Evolutionary conservation across 2,113 vertebrate genomes (phyloP).

Genomic region (Kryptolebias marmoratus): DNA sequence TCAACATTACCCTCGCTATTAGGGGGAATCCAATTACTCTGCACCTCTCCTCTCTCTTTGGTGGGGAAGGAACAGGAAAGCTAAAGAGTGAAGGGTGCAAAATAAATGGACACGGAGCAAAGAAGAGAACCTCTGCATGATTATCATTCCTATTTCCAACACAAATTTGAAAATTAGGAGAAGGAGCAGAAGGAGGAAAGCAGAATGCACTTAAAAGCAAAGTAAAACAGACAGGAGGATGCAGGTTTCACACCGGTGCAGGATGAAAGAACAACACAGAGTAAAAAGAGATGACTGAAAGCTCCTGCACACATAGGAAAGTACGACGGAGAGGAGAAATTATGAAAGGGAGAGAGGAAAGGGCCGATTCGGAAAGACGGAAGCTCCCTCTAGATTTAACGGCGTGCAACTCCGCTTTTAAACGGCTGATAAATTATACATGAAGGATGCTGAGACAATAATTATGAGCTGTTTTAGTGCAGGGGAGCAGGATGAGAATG

Average conservation of each 20-base stretch:
- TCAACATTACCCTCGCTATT: constrained; percentile 85
- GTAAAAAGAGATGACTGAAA: constrained; percentile 41
- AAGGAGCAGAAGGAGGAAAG: constrained; percentile 36
- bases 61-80: constrained; percentile 56
- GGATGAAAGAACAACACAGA: constrained; percentile 24
- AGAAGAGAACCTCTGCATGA: constrained; percentile 54
- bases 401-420: constrained; percentile 78
- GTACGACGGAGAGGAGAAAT: constrained; percentile 10
- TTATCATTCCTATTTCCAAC: constrained; percentile 57
- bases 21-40: constrained; percentile 82
- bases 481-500: constrained; percentile 56
- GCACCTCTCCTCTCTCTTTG: constrained; percentile 69
- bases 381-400: constrained; percentile 75
- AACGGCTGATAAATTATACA: constrained; percentile 81
- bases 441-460: constrained; percentile 79
- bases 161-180: constrained; percentile 66
- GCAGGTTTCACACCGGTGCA: constrained; percentile 22
- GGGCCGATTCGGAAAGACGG: constrained; percentile 63
- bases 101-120: constrained; percentile 55
- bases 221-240: constrained; percentile 49
- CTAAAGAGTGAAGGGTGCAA: constrained; percentile 65
- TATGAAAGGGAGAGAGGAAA: constrained; percentile 40
- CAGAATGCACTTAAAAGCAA: constrained; percentile 39
- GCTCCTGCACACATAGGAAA: constrained; percentile 16
- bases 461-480: constrained; percentile 75